phyloP scores from a whole-genome alignment of 2,888 invertebrate genomes.

The Dichetophora obliterata region DNA sequence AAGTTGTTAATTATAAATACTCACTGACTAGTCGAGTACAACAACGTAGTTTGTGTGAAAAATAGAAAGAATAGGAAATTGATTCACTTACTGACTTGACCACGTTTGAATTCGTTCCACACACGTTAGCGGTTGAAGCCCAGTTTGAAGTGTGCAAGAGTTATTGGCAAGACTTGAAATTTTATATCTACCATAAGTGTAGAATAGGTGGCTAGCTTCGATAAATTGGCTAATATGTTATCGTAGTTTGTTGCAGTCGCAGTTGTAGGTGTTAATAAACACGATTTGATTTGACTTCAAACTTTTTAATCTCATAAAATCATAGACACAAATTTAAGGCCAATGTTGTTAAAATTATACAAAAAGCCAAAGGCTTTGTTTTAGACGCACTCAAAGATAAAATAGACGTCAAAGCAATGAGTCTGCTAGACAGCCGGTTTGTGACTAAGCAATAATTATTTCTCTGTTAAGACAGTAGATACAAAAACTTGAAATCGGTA shows the following conservation, averaged over 20 bases:
- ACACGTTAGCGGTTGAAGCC: slow-evolving; percentile 13
- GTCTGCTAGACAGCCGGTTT: neutral
- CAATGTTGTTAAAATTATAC: slow-evolving; percentile 6
- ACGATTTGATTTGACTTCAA: neutral
- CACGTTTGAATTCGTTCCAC: neutral
- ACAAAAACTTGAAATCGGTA: no score
- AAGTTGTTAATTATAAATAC: neutral
- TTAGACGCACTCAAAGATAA: slow-evolving; percentile 16
- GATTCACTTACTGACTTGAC: slow-evolving; percentile 6
- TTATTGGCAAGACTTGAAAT: slow-evolving; percentile 36
- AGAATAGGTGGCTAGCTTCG: neutral
- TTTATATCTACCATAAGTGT: slow-evolving; percentile 26
- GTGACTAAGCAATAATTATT: neutral
- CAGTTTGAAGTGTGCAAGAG: slow-evolving; percentile 30
- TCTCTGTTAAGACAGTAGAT: no score
- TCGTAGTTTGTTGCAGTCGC: neutral
- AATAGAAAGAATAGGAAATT: neutral
- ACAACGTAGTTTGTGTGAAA: neutral
- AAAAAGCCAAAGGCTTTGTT: neutral
- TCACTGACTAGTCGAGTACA: neutral
- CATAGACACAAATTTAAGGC: neutral
- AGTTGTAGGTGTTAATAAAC: slow-evolving; percentile 26
- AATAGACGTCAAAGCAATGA: slow-evolving; percentile 8
- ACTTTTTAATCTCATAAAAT: neutral
- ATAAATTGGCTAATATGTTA: neutral